These are phyloP conservation scores for Sarcophilus harrisii DNA, from an alignment of 2,797 vertebrate species.

Conservation along the genomic window DNA sequence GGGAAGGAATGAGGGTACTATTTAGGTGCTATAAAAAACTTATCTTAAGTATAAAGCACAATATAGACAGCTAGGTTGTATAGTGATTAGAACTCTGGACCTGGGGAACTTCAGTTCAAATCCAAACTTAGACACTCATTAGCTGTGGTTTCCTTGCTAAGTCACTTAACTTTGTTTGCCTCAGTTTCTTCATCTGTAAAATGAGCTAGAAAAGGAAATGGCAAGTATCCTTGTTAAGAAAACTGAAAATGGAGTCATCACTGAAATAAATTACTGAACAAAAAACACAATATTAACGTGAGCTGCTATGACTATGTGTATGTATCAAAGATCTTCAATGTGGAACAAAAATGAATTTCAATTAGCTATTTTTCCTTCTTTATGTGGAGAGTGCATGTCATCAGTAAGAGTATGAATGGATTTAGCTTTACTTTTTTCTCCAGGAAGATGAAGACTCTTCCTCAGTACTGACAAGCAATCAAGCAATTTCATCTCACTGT, in stretches of 20 bases:
- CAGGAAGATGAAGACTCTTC: not conserved
- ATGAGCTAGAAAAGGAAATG: not conserved
- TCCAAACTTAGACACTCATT: not conserved
- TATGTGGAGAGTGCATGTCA: not conserved
- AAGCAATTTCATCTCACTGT: not conserved
- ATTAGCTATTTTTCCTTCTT: not conserved
- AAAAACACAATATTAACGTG: not conserved
- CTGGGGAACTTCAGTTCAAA: not conserved
- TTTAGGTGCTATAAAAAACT: not conserved
- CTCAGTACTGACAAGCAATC: not conserved
- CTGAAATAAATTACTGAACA: not conserved
- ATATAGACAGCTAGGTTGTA: not conserved
- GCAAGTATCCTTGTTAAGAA: not conserved
- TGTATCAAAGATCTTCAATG: not conserved
- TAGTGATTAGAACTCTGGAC: not conserved
- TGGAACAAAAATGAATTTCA: not conserved
- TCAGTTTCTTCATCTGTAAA: not conserved
- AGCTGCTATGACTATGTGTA: not conserved
- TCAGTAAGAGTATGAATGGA: not conserved
- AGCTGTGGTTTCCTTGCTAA: not conserved
- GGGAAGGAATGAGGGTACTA: not conserved
- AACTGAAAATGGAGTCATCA: not conserved
- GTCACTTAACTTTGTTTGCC: not conserved
- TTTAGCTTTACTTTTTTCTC: not conserved
- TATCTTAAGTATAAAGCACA: not conserved